These are phyloP conservation scores for Mythimna vitellina DNA, from an alignment of 2,888 invertebrate genomes.

Conservation along the genomic window DNA sequence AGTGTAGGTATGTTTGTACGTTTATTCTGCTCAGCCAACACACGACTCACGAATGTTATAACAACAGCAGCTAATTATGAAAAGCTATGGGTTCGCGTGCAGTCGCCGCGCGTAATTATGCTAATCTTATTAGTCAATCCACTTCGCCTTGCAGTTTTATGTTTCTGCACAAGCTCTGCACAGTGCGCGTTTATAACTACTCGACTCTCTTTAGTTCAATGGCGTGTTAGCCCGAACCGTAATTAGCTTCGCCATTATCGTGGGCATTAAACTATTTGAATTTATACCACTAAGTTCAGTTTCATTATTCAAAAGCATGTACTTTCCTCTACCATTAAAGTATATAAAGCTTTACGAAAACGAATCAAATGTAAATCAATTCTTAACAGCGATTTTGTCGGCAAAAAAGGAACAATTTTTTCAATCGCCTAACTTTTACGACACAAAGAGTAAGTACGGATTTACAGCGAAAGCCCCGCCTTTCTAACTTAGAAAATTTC, in stretches of 20 bases:
- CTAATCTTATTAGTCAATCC: conserved; percentile 89
- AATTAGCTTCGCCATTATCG: conserved; percentile 63
- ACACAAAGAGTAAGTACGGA: conserved; percentile 86
- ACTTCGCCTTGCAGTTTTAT: conserved; percentile 83
- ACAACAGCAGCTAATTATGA: conserved; percentile 84
- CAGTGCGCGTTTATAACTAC: conserved; percentile 48
- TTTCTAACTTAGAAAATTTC: conserved; percentile 88
- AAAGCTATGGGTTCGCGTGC: conserved; percentile 86
- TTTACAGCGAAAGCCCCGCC: conserved; percentile 85
- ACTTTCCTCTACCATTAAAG: conserved; percentile 14
- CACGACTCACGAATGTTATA: conserved; percentile 57
- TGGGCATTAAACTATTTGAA: conserved; percentile 62
- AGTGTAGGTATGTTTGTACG: conserved; percentile 13
- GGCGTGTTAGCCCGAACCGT: conserved; percentile 61
- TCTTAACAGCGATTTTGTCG: conserved; percentile 52
- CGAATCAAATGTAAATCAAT: conserved; percentile 60
- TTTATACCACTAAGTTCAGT: conserved; percentile 52
- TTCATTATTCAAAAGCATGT: conserved; percentile 36
- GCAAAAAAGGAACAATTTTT: conserved; percentile 79
- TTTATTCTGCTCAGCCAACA: conserved; percentile 52
- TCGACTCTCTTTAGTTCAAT: conserved; percentile 60
- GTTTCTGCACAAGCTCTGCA: conserved; percentile 72
- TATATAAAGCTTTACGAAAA: conserved; percentile 24
- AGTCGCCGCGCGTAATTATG: conserved; percentile 82
- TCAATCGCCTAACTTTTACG: conserved; percentile 88